A percentile compares a stretch with the other conserved stretches of the same genome.
Conservation (phyloP, 2,113 vertebrate species). For the Neodontobutis hainanensis region DNA sequence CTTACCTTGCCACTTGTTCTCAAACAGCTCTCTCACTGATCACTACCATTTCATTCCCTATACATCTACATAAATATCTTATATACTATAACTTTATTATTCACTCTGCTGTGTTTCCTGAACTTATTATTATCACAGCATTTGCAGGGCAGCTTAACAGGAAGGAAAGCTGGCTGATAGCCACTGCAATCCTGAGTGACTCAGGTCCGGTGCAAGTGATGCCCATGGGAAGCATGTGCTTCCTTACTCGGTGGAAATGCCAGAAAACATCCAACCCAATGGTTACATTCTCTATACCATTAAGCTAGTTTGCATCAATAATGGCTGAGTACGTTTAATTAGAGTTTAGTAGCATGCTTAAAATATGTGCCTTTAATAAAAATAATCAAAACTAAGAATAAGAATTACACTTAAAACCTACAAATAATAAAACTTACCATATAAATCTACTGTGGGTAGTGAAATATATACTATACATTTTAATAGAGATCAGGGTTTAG, state of each 20-base stretch:
- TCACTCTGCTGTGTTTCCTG: slow-evolving; percentile 51
- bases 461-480: no score
- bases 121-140: slow-evolving; percentile 64
- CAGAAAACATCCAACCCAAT: slow-evolving; percentile 48
- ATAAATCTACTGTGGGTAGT: no score
- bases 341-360: not conserved
- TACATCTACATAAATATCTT: not conserved
- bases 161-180: slow-evolving; percentile 77
- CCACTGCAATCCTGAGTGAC: slow-evolving; percentile 70
- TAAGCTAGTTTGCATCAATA: slow-evolving; percentile 9
- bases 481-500: not conserved
- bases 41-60: slow-evolving; percentile 28
- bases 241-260: slow-evolving; percentile 65
- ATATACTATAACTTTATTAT: slow-evolving; percentile 1
- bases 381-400: not conserved
- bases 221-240: slow-evolving; percentile 73
- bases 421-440: no score
- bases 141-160: slow-evolving; percentile 73
- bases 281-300: slow-evolving; percentile 2
- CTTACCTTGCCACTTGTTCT: slow-evolving; percentile 58
- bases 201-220: slow-evolving; percentile 72
- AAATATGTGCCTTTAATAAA: slow-evolving; percentile 18
- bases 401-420: no score
- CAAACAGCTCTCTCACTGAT: slow-evolving; percentile 36
- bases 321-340: not conserved